Percentiles rank a stretch among this genome's conserved stretches.
phyloP scores from a whole-genome alignment of 2,888 invertebrate species.

The Graphium colonna region DNA sequence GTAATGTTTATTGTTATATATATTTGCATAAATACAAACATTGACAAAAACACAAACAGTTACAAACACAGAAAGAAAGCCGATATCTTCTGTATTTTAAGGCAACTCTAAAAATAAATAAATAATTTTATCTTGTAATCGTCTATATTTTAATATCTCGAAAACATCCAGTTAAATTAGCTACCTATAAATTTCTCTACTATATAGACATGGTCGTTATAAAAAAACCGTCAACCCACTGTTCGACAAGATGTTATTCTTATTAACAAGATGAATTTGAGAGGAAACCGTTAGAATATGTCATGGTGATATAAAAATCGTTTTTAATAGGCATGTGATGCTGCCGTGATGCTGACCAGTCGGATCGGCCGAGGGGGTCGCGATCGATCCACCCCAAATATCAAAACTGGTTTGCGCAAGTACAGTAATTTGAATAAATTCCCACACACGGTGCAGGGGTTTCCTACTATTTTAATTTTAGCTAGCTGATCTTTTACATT shows the following conservation, averaged over 20 bases:
- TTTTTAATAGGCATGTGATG: conserved; percentile 11
- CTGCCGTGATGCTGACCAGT: conserved; percentile 28
- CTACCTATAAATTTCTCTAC: no score
- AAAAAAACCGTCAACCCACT: background rate
- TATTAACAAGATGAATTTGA: background rate
- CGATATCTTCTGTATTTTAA: no score
- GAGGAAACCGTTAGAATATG: conserved; percentile 10
- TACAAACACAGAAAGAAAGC: no score
- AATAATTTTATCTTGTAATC: no score
- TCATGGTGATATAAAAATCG: background rate
- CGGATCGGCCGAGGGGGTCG: conserved; percentile 37
- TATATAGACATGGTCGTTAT: background rate
- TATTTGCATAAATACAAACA: no score
- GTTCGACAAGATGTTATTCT: background rate
- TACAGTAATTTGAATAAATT: conserved; percentile 70
- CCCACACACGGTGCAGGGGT: conserved; percentile 34
- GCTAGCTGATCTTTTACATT: conserved; percentile 10
- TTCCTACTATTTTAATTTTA: conserved; percentile 15
- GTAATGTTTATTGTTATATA: no score
- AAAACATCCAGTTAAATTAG: no score
- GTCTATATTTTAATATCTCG: no score
- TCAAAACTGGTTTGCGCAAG: conserved; percentile 60
- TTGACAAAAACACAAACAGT: no score
- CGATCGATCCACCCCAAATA: conserved; percentile 38
- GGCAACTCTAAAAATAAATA: no score